Percentiles rank a stretch among this genome's conserved stretches.
phyloP scores from a whole-genome alignment of 2,797 vertebrate genomes.

The Melanotaenia nigrans region DNA sequence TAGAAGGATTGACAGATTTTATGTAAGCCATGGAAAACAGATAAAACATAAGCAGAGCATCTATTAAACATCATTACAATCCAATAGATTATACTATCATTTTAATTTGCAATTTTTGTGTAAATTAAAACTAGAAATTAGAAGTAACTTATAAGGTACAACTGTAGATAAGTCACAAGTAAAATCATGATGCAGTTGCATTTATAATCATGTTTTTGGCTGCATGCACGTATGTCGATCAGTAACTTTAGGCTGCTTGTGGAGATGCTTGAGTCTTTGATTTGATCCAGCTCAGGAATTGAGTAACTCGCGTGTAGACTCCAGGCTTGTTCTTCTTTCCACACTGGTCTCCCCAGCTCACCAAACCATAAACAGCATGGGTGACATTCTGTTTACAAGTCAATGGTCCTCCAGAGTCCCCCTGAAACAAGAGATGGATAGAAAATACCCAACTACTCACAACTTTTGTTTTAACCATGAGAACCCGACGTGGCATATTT shows the following conservation, averaged over 20 bases:
- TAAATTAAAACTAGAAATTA: not conserved
- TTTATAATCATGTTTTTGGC: not conserved
- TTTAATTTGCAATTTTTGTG: not conserved
- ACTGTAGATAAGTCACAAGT: not conserved
- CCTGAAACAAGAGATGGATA: conserved; percentile 77
- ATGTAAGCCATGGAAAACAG: not conserved
- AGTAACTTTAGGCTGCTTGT: conserved; percentile 7
- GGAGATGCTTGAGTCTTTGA: conserved; percentile 68
- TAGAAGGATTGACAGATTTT: not conserved
- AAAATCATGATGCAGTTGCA: not conserved
- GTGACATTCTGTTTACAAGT: conserved; percentile 80
- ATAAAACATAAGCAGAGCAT: not conserved
- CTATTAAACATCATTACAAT: not conserved
- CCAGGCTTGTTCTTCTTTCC: conserved; percentile 90
- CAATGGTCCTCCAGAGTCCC: conserved; percentile 94
- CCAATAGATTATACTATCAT: not conserved
- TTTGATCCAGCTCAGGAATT: conserved; percentile 89
- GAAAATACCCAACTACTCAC: not conserved
- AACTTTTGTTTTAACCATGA: not conserved
- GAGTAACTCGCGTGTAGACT: conserved; percentile 88
- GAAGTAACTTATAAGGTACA: not conserved
- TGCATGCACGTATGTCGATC: not conserved
- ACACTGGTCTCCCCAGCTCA: conserved; percentile 94
- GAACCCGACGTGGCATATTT: too few relatives aligned
- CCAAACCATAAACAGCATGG: conserved; percentile 87